Base-by-base conservation (phyloP, 1,140 invertebrate genomes). In the Tetraneura akinire region DNA sequence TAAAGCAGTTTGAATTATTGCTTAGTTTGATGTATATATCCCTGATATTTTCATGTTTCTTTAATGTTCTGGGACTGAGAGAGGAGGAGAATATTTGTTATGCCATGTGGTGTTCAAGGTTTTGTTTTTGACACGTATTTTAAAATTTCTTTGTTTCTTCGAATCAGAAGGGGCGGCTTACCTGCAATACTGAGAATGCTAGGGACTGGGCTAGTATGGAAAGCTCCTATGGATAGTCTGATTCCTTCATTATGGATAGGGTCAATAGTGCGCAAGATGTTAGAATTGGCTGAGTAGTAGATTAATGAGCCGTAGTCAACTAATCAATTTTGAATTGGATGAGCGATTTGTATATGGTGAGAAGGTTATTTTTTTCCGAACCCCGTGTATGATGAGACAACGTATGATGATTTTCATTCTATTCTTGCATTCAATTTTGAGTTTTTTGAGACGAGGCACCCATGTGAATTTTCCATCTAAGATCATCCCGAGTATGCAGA, bases 171-270 rank as follows among this genome's bases (percentile, higher is more conserved):
- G 23, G 21, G 21, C 16, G 18, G 49, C 42, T 62, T 57, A 10
- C 55, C 32, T 55, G 76, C 32, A 62, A 62, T 60, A 42, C 55
- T 42, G 3, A 80, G 76, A 29, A 62, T 62, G 55, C 49, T 42
- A 13, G 62, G 1, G 13, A 64, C 47, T 23, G 76, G 76, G n/a
- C 49, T 80, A n/a, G 60, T 80, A 26, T 37, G 29, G 26, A 80
- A 80, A 57, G 37, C 37, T 8, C 78, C 78, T 32, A 55, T 66
- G 4, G 78, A n/a, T 14, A 80, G 53, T 80, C 55, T 60, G 2
- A 80, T 47, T 29, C 23, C 51, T 60, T 60, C 14, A 26, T 80
- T 80, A 11, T 80, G 57, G 1, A 66, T 26, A 3, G 57, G 42
- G 78, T 80, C 49, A 13, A 80, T 21, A 2, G 14, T 80, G 5